Evolutionary conservation across 2,888 invertebrate species (phyloP), one percentile per base, ranked within the genome.

Genomic region (Spicauda simplicius): DNA sequence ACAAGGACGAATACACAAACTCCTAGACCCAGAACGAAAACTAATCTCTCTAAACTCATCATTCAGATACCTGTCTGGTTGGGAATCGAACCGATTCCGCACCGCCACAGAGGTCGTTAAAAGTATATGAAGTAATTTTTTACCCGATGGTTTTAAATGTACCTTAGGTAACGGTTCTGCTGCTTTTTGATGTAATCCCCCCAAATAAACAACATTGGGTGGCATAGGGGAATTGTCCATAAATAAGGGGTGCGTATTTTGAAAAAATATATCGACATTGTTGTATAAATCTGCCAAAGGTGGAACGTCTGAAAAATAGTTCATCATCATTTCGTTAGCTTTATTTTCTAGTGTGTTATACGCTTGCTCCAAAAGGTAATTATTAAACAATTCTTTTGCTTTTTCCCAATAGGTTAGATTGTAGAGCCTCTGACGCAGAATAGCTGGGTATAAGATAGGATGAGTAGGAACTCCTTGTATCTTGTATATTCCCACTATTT

Each of bases 231-330:
- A 79, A 66, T 84, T 81, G 0, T 71, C 72, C 30, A 79, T 80
- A 76, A 86, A 84, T n/a, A 85, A 60, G 0, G 85, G 83, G 73
- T 91, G 84, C 1, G 80, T 77, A 71, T 90, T 92, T 0, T 89
- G 57, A 62, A 93, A 83, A 48, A 90, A 68, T 75, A 91, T 72
- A 67, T 84, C 83, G 10, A 87, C 72, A 48, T 80, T 81, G 0
- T 76, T 66, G 11, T 69, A 67, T 19, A 83, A 68, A 37, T 78
- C 76, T 5, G 52, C 60, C 10, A 80, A 54, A 20, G 55, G 20
- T 8, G 82, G 80, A 5, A 73, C 64, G 10, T 76, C 63, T 2
- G 64, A 12, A 68, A 80, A 76, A 41, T 73, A 52, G 19, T 67
- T 71, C 54, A 67, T 75, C n/a, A 79, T 59, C 33, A 77, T 2